Evolutionary conservation across 2,797 vertebrate species (phyloP).

Genomic region (Thalassophryne amazonica): DNA sequence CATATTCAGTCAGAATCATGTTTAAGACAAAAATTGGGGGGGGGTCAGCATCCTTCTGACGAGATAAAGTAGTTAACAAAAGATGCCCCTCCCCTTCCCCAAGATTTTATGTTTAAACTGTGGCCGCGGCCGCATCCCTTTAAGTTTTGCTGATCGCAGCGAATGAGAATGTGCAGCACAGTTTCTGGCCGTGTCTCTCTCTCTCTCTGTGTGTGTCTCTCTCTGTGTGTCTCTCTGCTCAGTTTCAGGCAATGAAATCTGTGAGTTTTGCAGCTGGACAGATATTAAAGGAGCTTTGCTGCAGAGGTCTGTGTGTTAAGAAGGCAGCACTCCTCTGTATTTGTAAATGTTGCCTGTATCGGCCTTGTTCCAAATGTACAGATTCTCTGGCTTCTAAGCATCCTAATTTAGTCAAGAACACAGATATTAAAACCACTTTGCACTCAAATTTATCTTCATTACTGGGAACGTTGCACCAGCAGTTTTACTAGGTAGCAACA

Average conservation of each 20-base stretch:
- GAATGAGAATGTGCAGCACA: constrained; percentile 47
- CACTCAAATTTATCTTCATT: no score
- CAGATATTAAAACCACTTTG: no score
- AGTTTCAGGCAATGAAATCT: constrained; percentile 55
- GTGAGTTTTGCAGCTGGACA: constrained; percentile 40
- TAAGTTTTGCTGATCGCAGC: constrained; percentile 45
- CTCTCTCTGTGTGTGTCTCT: constrained; percentile 47
- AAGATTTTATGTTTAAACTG: constrained; percentile 37
- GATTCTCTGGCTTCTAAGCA: constrained; percentile 28
- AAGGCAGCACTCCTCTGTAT: constrained; percentile 38
- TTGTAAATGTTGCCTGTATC: constrained; percentile 49
- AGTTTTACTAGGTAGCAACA: no score
- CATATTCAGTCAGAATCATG: constrained; percentile 70
- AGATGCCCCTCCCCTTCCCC: constrained; percentile 32
- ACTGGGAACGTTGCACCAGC: no score
- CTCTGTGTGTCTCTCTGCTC: constrained; percentile 40
- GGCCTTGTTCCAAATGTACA: constrained; percentile 18
- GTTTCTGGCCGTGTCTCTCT: constrained; percentile 42
- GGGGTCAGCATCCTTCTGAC: constrained; percentile 51
- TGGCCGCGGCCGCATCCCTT: neutral
- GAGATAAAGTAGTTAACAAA: constrained; percentile 71
- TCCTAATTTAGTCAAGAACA: no score
- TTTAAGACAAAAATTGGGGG: constrained; percentile 69
- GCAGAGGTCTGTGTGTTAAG: constrained; percentile 41
- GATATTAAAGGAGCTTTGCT: constrained; percentile 47